Percentiles rank a stretch among this genome's conserved stretches.
Evolutionary conservation across 2,113 vertebrate species (phyloP).

Genomic region (Sapayoa aenigma): DNA sequence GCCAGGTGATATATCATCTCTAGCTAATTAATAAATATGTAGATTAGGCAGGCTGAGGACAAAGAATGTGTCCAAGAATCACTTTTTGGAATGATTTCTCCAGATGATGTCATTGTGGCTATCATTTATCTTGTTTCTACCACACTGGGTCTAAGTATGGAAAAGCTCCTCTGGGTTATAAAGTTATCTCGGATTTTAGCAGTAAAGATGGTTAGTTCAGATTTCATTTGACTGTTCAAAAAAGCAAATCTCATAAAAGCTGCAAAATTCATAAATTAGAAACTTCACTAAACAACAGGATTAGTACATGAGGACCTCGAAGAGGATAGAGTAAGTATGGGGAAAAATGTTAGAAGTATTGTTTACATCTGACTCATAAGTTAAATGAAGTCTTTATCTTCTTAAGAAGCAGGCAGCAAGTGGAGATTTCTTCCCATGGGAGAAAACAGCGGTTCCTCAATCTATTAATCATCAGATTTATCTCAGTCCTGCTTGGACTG

Average conservation of each 20-base stretch:
- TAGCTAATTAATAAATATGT: slow-evolving; percentile 22
- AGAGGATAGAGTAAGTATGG: background rate
- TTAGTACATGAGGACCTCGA: background rate
- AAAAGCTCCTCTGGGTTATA: background rate
- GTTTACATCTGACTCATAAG: background rate
- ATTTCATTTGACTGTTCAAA: background rate
- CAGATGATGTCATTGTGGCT: background rate
- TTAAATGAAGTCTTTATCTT: background rate
- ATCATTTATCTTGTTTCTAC: background rate
- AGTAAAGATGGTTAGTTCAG: background rate
- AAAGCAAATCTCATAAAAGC: background rate
- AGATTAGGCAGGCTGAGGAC: background rate
- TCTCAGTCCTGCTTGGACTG: background rate
- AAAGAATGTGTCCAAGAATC: background rate
- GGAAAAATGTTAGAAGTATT: background rate
- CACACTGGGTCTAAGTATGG: background rate
- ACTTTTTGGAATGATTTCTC: background rate
- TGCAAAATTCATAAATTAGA: background rate
- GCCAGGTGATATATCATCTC: background rate
- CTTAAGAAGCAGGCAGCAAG: background rate
- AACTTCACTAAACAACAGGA: background rate
- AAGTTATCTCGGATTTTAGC: background rate
- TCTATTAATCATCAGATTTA: background rate
- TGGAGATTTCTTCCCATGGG: background rate
- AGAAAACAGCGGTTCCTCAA: background rate